These are phyloP conservation scores for Etheostoma perlongum DNA, from an alignment of 2,797 vertebrate genomes.

Conservation along the genomic window DNA sequence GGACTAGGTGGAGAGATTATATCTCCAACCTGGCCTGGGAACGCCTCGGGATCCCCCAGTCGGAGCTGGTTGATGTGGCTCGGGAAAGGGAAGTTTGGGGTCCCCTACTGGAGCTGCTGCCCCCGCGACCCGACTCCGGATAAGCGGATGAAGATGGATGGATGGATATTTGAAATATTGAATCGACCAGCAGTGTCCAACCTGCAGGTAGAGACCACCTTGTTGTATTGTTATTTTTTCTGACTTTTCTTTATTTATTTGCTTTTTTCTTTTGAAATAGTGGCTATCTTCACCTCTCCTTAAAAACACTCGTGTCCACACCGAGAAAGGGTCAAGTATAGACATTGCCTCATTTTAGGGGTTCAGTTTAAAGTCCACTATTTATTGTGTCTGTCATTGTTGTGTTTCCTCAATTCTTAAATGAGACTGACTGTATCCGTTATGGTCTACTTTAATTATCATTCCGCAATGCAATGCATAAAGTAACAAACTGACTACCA, in stretches of 20 bases:
- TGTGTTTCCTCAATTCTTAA: background rate
- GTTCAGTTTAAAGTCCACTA: background rate
- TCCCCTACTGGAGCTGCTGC: too few relatives aligned
- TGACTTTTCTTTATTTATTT: background rate
- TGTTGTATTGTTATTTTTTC: background rate
- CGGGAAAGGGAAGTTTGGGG: too few relatives aligned
- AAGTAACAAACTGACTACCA: background rate
- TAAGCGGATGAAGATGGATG: too few relatives aligned
- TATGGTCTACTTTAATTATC: too few relatives aligned
- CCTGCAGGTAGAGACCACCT: too few relatives aligned
- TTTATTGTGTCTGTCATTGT: background rate
- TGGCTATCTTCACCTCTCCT: background rate
- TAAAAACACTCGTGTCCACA: background rate
- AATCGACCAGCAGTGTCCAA: background rate
- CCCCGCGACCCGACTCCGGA: too few relatives aligned
- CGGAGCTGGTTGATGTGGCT: too few relatives aligned
- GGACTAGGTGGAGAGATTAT: too few relatives aligned
- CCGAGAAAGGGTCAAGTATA: too few relatives aligned
- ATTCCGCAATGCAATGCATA: background rate
- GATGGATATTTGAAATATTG: too few relatives aligned
- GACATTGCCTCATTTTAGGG: background rate
- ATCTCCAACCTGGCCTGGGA: too few relatives aligned
- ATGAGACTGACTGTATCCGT: background rate
- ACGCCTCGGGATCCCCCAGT: too few relatives aligned
- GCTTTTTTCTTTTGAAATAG: background rate